These are phyloP conservation scores for Gobiocypris rarus DNA, from an alignment of 2,113 vertebrate genomes.

Conservation along the genomic window DNA sequence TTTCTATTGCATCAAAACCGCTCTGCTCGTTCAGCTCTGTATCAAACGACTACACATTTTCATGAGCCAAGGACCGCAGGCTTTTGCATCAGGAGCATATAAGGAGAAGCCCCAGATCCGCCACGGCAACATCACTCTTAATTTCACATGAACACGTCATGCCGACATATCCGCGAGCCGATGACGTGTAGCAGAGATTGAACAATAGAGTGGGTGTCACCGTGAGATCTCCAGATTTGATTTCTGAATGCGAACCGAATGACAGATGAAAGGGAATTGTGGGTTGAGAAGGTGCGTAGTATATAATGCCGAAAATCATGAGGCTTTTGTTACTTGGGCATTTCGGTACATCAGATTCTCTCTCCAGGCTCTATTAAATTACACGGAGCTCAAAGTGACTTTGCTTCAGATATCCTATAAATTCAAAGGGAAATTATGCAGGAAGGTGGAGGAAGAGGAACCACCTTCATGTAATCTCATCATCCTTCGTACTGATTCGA, in stretches of 20 bases:
- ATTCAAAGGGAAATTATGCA: conserved; percentile 33
- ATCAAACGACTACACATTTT: conserved; percentile 12
- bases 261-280: conserved; percentile 60
- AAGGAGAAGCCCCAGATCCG: neutral
- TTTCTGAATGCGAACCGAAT: conserved; percentile 45
- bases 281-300: conserved; percentile 34
- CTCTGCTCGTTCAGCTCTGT: neutral
- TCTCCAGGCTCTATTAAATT: conserved; percentile 33
- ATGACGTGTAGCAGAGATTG: conserved; percentile 50
- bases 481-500: conserved; percentile 9
- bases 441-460: conserved; percentile 10
- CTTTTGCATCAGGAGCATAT: neutral
- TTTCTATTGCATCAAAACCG: neutral
- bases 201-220: conserved; percentile 57
- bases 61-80: neutral
- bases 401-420: conserved; percentile 35
- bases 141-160: conserved; percentile 18
- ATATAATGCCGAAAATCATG: conserved; percentile 51
- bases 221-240: conserved; percentile 54
- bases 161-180: conserved; percentile 18
- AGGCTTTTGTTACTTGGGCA: conserved; percentile 49
- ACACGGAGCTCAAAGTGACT: conserved; percentile 27
- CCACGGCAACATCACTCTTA: conserved; percentile 21
- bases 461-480: conserved; percentile 21
- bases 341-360: conserved; percentile 47